These are phyloP conservation scores for Taxidea taxus DNA, from an alignment of 2,113 vertebrate genomes.

Conservation along the genomic window DNA sequence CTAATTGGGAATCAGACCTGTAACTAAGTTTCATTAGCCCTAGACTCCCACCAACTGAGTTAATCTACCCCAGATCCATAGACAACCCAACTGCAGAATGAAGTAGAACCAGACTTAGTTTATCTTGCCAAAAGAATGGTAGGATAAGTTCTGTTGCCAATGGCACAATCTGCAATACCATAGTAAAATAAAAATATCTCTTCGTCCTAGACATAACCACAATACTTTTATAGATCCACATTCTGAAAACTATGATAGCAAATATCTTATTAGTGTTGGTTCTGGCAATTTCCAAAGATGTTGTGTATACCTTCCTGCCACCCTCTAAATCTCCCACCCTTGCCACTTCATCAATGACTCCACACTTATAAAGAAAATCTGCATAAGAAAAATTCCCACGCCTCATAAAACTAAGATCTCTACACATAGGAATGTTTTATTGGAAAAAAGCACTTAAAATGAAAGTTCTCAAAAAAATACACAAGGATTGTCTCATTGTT, in stretches of 20 bases:
- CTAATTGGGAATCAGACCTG: neutral
- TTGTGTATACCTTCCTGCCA: conserved; percentile 91
- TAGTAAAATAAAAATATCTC: conserved; percentile 57
- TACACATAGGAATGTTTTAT: conserved; percentile 50
- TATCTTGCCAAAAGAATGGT: conserved; percentile 57
- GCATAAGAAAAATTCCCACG: conserved; percentile 53
- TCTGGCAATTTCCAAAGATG: conserved; percentile 91
- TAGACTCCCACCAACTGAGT: neutral
- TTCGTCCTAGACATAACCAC: conserved; percentile 57
- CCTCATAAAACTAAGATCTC: conserved; percentile 59
- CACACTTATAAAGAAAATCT: conserved; percentile 84
- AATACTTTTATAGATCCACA: conserved; percentile 93
- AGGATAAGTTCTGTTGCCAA: conserved; percentile 51
- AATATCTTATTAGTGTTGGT: conserved; percentile 95
- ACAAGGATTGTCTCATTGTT: conserved; percentile 58
- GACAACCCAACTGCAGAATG: neutral
- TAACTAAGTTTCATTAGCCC: neutral
- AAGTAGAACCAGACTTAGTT: conserved; percentile 46
- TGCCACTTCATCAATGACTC: conserved; percentile 84
- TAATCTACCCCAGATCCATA: conserved; percentile 17
- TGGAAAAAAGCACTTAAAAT: conserved; percentile 37
- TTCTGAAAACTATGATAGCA: conserved; percentile 93
- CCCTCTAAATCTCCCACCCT: conserved; percentile 86
- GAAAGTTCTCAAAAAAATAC: conserved; percentile 39
- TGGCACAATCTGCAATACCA: conserved; percentile 1